Percentiles rank a stretch among this genome's conserved stretches.
Evolutionary conservation across 2,888 invertebrate species (phyloP).

Genomic region (Calameuta filiformis): DNA sequence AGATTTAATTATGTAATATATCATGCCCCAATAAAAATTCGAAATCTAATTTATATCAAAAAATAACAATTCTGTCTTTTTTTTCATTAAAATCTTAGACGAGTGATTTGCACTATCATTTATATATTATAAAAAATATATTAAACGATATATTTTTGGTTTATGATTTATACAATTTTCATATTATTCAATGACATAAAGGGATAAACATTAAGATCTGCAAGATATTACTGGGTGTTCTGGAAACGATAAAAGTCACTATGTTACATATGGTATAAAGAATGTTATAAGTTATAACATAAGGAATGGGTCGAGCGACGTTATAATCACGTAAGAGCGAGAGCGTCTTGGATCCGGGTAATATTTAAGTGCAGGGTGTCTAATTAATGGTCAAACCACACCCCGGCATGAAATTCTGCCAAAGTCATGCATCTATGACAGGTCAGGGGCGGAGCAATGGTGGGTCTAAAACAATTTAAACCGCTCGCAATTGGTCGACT

Average conservation of each 20-base stretch:
- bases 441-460: slow-evolving; percentile 48
- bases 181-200: background rate
- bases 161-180: background rate
- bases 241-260: background rate
- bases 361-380: slow-evolving; percentile 7
- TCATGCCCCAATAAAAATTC: background rate
- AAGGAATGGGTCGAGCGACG: background rate
- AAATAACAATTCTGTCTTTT: background rate
- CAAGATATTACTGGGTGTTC: background rate
- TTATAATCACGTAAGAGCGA: background rate
- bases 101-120: background rate
- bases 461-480: slow-evolving; percentile 46
- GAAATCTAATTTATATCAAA: background rate
- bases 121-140: background rate
- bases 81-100: background rate
- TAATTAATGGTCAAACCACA: slow-evolving; percentile 54
- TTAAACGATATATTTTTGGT: too few relatives aligned
- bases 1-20: background rate
- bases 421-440: slow-evolving; percentile 46
- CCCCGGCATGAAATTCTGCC: slow-evolving; percentile 45
- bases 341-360: background rate
- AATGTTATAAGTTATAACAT: background rate
- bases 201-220: background rate
- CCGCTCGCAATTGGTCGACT: slow-evolving; percentile 50
- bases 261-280: background rate